A percentile compares a stretch with the other conserved stretches of the same genome.
Conservation (phyloP, 2,113 vertebrate species). For the Sminthopsis crassicaudata region DNA sequence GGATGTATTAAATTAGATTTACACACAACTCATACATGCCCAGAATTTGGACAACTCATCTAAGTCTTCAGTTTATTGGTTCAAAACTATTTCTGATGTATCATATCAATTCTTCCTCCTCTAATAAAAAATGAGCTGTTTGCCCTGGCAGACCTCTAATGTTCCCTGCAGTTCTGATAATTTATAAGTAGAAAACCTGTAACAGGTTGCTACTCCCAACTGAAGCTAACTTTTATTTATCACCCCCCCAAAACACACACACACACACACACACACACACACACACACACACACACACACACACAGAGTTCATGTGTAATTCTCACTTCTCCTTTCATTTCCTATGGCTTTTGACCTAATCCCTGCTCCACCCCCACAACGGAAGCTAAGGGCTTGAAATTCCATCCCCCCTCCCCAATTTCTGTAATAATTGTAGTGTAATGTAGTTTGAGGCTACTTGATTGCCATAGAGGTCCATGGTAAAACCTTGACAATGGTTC, state of each 20-base stretch:
- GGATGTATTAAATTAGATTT: not conserved
- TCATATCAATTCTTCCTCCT: not conserved
- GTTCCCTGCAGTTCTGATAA: not conserved
- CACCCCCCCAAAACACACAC: no score
- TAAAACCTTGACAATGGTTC: not conserved
- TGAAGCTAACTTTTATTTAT: no score
- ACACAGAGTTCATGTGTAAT: not conserved
- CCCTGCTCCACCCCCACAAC: not conserved
- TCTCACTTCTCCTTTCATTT: slow-evolving; percentile 35
- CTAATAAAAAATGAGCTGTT: not conserved
- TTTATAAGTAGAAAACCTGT: not conserved
- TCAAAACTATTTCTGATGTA: not conserved
- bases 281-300: no score
- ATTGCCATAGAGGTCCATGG: not conserved
- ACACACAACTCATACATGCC: not conserved
- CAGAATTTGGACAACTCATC: not conserved
- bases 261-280: no score
- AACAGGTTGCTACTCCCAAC: not conserved
- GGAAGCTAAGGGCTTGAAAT: not conserved
- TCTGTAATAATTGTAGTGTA: no score
- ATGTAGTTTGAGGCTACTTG: not conserved
- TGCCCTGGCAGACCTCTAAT: not conserved
- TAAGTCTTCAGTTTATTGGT: not conserved
- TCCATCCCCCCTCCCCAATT: no score
- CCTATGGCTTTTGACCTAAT: not conserved